Base-by-base conservation (phyloP, 2,888 invertebrate species). In the Xanthia togata region DNA sequence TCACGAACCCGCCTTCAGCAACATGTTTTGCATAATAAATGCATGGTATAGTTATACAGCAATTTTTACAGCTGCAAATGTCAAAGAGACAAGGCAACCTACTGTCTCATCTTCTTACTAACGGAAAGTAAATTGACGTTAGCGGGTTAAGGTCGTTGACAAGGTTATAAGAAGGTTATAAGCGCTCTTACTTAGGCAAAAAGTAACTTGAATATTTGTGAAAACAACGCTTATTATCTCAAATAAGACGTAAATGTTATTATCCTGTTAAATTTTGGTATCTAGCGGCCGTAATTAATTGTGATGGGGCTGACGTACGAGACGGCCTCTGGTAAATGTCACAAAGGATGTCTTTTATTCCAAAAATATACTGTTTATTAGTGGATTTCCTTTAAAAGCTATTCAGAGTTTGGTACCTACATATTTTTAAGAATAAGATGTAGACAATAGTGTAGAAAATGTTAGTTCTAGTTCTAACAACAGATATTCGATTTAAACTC, bases 111-210 rank as follows among this genome's bases (percentile, higher is more conserved):
- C 31, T n/a, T 64, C 20, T 75, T 57, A 31, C 3, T 20, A n/a
- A 8, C 2, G 14, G 38, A 65, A 50, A 59, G 23, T n/a, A 76
- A 31, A 11, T 70, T 60, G 55, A 53, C 50, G 53, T 64, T 68
- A 70, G 5, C 41, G 26, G 62, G 60, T 64, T 68, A 73, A 72
- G 73, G 69, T 55, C 64, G 71, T 47, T 68, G 47, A 31, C 31
- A 59, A 82, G 57, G 70, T 74, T 26, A 35, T 17, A 31, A 75
- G 23, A 59, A 82, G 57, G 67, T 74, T 35, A 35, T 17, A 31
- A 75, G n/a, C 4, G 63, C 47, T 69, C 20, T 59, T 60, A 68
- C 64, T 76, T 65, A 53, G 23, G 41, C 41, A 76, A 76, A 83
- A 60, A 64, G 53, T 59, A 62, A 60, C 14, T 73, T 76, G 23